Percentiles rank a stretch among this genome's conserved stretches.
phyloP scores from a whole-genome alignment of 1,140 invertebrate genomes.

The Diorhabda elongata region DNA sequence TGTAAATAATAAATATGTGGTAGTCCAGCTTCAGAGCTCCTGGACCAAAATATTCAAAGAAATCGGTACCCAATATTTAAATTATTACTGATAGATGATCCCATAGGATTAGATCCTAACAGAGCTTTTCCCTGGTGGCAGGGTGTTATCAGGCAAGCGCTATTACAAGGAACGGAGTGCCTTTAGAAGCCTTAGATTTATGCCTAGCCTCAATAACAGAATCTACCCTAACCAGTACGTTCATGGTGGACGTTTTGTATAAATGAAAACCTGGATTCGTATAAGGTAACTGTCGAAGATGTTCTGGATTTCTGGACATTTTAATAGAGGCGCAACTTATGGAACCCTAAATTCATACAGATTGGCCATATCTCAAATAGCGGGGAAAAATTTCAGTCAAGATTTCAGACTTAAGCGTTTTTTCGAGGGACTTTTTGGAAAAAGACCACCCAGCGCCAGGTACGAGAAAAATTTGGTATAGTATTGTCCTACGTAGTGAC shows the following conservation, averaged over 20 bases:
- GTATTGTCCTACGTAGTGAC: too few species aligned
- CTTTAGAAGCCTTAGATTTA: not conserved
- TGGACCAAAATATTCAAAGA: too few species aligned
- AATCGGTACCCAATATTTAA: constrained; percentile 33
- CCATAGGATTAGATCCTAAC: constrained; percentile 17
- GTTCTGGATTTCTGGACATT: constrained; percentile 17
- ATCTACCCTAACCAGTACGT: not conserved
- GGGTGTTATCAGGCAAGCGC: constrained; percentile 30
- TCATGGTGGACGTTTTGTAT: constrained; percentile 7
- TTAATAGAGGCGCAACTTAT: constrained; percentile 17
- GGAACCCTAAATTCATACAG: constrained; percentile 2
- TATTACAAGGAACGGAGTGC: not conserved
- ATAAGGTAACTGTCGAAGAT: not conserved
- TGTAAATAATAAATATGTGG: too few species aligned
- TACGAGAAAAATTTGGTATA: too few species aligned
- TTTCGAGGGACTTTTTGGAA: constrained; percentile 8
- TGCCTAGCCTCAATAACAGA: not conserved
- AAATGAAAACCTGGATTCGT: not conserved
- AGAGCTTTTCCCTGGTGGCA: constrained; percentile 33
- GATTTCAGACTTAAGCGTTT: constrained; percentile 23
- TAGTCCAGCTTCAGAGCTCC: too few species aligned
- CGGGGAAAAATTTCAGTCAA: not conserved
- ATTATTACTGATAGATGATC: constrained; percentile 9
- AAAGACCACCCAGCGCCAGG: constrained; percentile 8
- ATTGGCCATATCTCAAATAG: constrained; percentile 3